Conservation (phyloP, 2,888 invertebrate genomes). For the Parapristionchus giblindavisi region DNA sequence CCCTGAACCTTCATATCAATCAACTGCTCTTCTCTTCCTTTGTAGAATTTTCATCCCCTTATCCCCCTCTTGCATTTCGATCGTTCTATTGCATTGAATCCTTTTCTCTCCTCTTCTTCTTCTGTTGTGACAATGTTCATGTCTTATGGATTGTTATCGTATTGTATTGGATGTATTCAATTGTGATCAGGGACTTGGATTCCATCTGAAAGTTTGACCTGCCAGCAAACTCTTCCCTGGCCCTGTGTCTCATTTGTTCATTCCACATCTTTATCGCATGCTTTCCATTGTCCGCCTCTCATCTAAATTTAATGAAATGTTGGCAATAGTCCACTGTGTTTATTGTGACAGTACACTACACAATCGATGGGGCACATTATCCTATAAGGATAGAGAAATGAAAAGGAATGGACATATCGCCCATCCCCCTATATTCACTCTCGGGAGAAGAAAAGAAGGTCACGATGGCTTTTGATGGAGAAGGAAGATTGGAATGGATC, state of each 20-base stretch:
- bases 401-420: not conserved
- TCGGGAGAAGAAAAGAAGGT: not conserved
- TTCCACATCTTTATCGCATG: conserved; percentile 8
- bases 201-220: conserved; percentile 16
- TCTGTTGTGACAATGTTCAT: conserved; percentile 24
- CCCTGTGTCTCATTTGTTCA: too few relatives aligned
- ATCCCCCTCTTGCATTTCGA: too few relatives aligned
- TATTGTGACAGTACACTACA: too few relatives aligned
- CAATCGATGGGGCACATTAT: too few relatives aligned
- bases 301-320: conserved; percentile 37
- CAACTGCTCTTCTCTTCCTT: too few relatives aligned
- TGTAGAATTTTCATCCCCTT: too few relatives aligned
- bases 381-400: too few relatives aligned
- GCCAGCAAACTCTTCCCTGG: not conserved
- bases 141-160: conserved; percentile 16
- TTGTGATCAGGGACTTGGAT: conserved; percentile 24
- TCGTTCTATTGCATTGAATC: too few relatives aligned
- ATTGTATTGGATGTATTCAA: too few relatives aligned
- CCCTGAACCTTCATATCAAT: not conserved
- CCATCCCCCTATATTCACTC: not conserved
- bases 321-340: conserved; percentile 30
- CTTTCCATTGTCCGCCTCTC: conserved; percentile 34
- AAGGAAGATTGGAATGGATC: too few relatives aligned
- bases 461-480: too few relatives aligned
- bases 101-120: too few relatives aligned